These are phyloP conservation scores for Synanthedon vespiformis DNA, from an alignment of 2,888 invertebrate species.

Conservation along the genomic window DNA sequence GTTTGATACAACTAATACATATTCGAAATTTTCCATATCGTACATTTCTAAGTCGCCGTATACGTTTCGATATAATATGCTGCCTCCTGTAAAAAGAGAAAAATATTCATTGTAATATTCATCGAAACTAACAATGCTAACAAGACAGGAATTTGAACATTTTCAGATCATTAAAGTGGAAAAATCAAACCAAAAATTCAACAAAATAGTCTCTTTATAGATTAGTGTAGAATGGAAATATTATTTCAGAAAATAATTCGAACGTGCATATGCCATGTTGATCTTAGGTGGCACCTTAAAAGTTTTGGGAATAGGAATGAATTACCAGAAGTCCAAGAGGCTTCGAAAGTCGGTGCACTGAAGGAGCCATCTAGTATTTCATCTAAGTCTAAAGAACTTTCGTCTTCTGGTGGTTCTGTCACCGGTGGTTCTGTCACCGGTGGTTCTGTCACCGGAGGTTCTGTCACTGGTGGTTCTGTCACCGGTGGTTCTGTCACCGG, in stretches of 20 bases:
- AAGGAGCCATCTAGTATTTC: conserved; percentile 79
- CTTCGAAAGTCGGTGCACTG: conserved; percentile 78
- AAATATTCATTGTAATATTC: not conserved
- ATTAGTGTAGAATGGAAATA: too few relatives aligned
- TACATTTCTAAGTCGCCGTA: conserved; percentile 69
- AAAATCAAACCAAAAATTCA: too few relatives aligned
- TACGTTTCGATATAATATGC: conserved; percentile 73
- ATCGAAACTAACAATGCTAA: too few relatives aligned
- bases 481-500: conserved; percentile 11
- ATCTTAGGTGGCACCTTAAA: too few relatives aligned
- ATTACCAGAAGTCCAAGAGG: conserved; percentile 84
- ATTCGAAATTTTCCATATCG: conserved; percentile 52
- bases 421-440: conserved; percentile 11
- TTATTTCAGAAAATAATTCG: too few relatives aligned
- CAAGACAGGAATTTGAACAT: too few relatives aligned
- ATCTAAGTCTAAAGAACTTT: conserved; percentile 67
- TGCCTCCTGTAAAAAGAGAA: conserved; percentile 65
- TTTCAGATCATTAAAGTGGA: too few relatives aligned
- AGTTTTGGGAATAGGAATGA: not conserved
- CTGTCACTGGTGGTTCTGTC: conserved; percentile 11
- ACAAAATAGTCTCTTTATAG: too few relatives aligned
- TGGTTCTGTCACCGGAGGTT: not conserved
- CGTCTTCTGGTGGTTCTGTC: not conserved
- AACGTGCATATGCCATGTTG: too few relatives aligned
- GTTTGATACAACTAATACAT: conserved; percentile 50